phyloP scores from a whole-genome alignment of 2,888 invertebrate species.

The Synanthedon andrenaeformis region DNA sequence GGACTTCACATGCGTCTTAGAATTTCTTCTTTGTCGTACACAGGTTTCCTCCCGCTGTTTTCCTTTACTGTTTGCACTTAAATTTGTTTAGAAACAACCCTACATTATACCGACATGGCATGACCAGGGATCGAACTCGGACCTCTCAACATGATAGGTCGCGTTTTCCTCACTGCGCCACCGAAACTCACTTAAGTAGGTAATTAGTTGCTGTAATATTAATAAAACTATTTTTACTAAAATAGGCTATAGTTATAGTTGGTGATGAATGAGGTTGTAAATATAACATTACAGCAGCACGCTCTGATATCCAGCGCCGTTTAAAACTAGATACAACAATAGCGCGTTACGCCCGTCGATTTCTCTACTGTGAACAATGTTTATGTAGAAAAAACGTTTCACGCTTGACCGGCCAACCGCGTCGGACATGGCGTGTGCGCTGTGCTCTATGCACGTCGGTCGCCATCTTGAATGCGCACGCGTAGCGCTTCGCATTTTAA shows the following conservation, averaged over 20 bases:
- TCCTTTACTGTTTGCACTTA: no score
- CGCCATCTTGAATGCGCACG: conserved; percentile 60
- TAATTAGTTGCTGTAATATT: no score
- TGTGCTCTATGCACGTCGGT: conserved; percentile 37
- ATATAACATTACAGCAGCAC: conserved; percentile 37
- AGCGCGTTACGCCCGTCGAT: conserved; percentile 65
- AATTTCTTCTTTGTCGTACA: no score
- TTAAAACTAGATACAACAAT: conserved; percentile 57
- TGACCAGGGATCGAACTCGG: no score
- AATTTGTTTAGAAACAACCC: no score
- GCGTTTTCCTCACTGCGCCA: no score
- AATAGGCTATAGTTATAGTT: background rate
- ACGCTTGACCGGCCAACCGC: conserved; percentile 50
- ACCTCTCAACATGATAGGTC: no score
- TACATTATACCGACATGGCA: no score
- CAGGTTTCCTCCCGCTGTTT: no score
- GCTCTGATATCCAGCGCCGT: conserved; percentile 60
- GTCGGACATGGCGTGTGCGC: conserved; percentile 64
- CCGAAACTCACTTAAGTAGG: no score
- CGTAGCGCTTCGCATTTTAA: conserved; percentile 15
- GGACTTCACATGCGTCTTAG: no score
- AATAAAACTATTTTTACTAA: no score
- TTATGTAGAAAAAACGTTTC: conserved; percentile 60
- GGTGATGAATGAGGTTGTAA: background rate
- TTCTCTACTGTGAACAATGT: conserved; percentile 67